These are phyloP conservation scores for Peromyscus eremicus DNA, from an alignment of 2,797 vertebrate species.

Conservation along the genomic window DNA sequence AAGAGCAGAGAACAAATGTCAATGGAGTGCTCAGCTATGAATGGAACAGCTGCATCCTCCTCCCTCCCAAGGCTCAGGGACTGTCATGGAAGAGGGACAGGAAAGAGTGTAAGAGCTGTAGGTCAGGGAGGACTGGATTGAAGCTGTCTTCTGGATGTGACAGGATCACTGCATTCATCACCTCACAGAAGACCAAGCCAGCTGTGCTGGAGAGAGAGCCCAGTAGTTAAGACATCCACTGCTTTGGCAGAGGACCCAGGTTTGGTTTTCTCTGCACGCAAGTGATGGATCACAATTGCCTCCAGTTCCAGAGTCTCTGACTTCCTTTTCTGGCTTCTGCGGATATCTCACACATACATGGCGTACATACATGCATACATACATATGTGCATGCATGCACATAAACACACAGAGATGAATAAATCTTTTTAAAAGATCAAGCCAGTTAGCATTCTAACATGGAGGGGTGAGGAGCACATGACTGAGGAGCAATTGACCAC, in stretches of 20 bases:
- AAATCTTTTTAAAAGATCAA: background rate
- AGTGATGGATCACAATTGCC: too few relatives aligned
- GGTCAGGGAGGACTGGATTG: background rate
- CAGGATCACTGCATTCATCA: background rate
- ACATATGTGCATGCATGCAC: background rate
- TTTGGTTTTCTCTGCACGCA: background rate
- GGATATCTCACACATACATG: background rate
- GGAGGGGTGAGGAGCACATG: background rate
- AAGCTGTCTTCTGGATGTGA: background rate
- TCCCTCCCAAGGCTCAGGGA: background rate
- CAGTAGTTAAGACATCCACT: background rate
- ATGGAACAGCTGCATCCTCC: background rate
- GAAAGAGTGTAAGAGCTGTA: background rate
- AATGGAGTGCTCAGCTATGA: background rate
- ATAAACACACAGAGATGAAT: background rate
- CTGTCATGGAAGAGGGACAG: background rate
- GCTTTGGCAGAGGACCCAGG: background rate
- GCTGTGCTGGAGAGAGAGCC: background rate
- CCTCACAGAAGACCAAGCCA: background rate
- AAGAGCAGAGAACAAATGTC: background rate
- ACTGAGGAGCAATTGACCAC: background rate
- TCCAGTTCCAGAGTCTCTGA: background rate
- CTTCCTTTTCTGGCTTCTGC: background rate
- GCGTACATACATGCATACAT: background rate
- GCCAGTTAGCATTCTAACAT: background rate